Conservation (phyloP, 2,888 invertebrate genomes). For the Yponomeuta malinellus region DNA sequence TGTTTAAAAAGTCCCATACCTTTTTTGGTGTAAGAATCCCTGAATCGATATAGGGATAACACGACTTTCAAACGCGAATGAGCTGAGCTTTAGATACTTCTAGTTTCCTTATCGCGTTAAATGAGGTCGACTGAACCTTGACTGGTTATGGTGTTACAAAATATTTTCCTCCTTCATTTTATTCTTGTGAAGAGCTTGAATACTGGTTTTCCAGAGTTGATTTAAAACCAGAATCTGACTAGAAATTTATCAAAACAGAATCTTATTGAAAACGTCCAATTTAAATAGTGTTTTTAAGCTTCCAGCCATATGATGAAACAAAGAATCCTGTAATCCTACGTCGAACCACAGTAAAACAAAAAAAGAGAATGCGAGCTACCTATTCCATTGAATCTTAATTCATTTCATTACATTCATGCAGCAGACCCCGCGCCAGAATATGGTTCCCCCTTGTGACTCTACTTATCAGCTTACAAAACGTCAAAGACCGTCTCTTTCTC, state of each 20-base stretch:
- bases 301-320: background rate
- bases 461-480: constrained; percentile 76
- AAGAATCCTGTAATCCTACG: background rate
- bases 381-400: constrained; percentile 70
- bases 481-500: constrained; percentile 58
- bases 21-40: constrained; percentile 42
- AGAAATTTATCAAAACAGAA: background rate
- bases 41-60: constrained; percentile 52
- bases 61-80: constrained; percentile 30
- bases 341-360: constrained; percentile 29
- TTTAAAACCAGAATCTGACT: background rate
- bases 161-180: constrained; percentile 37
- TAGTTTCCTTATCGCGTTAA: constrained; percentile 41
- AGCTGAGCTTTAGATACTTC: constrained; percentile 37
- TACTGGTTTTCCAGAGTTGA: background rate
- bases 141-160: constrained; percentile 41
- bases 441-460: constrained; percentile 72
- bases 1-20: constrained; percentile 38
- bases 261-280: background rate
- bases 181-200: constrained; percentile 32
- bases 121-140: constrained; percentile 53
- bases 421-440: constrained; percentile 68
- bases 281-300: background rate
- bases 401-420: constrained; percentile 64
- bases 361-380: constrained; percentile 15